Conservation (phyloP, 1,140 invertebrate genomes). For the Pogonus chalceus region DNA sequence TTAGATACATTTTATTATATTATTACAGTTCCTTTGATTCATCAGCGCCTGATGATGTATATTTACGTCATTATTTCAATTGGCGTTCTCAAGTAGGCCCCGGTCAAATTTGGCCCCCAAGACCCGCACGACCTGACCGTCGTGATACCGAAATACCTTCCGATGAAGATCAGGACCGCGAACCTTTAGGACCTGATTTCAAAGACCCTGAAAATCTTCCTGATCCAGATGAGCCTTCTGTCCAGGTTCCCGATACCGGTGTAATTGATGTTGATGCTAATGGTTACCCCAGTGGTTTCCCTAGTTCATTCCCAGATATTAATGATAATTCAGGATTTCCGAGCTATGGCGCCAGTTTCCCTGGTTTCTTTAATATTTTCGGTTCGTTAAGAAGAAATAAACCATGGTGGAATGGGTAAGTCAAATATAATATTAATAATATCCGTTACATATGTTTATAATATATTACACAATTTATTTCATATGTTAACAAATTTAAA, state of each 20-base stretch:
- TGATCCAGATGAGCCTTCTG: slow-evolving; percentile 8
- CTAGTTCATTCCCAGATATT: slow-evolving; percentile 12
- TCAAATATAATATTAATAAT: slow-evolving; percentile 7
- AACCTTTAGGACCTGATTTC: slow-evolving; percentile 28
- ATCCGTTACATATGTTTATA: background rate
- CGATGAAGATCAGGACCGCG: slow-evolving; percentile 16
- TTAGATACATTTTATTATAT: too few relatives aligned
- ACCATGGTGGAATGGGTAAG: slow-evolving; percentile 43
- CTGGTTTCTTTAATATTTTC: slow-evolving; percentile 14
- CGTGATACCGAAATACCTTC: background rate
- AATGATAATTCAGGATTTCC: slow-evolving; percentile 22
- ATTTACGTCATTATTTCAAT: background rate
- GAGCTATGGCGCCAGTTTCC: slow-evolving; percentile 10
- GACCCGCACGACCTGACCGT: background rate
- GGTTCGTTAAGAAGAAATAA: slow-evolving; percentile 24
- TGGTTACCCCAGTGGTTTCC: slow-evolving; percentile 20
- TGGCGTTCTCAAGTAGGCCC: background rate
- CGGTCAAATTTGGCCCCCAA: background rate
- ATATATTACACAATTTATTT: too few relatives aligned
- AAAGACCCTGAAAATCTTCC: slow-evolving; percentile 24
- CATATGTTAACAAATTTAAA: too few relatives aligned
- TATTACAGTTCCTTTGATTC: background rate
- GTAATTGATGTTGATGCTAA: slow-evolving; percentile 6
- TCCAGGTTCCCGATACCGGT: slow-evolving; percentile 13
- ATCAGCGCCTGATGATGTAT: background rate